These are phyloP conservation scores for Rhogogaster chlorosoma DNA, from an alignment of 2,888 invertebrate species.

Conservation along the genomic window DNA sequence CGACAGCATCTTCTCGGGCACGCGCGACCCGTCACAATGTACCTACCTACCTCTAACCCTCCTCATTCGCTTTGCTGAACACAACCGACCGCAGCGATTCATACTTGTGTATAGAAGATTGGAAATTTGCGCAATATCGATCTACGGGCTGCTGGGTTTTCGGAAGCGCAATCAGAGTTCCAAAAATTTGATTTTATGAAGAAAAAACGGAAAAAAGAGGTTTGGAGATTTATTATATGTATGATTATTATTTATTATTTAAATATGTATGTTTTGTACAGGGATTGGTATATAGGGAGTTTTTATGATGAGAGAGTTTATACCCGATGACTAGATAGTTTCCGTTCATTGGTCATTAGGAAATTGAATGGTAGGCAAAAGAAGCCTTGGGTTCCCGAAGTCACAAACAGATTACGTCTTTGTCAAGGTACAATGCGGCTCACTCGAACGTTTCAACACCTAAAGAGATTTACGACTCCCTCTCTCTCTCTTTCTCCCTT, in stretches of 20 bases:
- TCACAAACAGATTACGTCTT: constrained; percentile 40
- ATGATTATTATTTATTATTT: not conserved
- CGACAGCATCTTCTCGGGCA: constrained; percentile 40
- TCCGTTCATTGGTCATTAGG: constrained; percentile 1
- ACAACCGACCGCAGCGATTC: not conserved
- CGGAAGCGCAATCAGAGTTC: not conserved
- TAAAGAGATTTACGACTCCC: constrained; percentile 67
- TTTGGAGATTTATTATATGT: not conserved
- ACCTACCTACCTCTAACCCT: constrained; percentile 9
- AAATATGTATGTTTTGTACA: not conserved
- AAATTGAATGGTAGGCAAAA: not conserved
- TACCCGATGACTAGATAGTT: constrained; percentile 10
- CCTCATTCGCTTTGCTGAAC: not conserved
- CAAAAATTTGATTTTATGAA: not conserved
- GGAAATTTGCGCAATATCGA: not conserved
- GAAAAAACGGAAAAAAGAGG: not conserved
- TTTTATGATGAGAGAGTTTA: not conserved
- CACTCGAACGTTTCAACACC: constrained; percentile 66
- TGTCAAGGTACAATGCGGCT: constrained; percentile 53
- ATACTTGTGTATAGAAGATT: not conserved
- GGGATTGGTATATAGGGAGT: not conserved
- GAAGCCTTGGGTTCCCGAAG: constrained; percentile 7
- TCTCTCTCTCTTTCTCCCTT: constrained; percentile 12
- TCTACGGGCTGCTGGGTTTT: not conserved
- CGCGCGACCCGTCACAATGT: constrained; percentile 46